Conservation (phyloP, 2,113 vertebrate species). For the Prochilodus magdalenae region DNA sequence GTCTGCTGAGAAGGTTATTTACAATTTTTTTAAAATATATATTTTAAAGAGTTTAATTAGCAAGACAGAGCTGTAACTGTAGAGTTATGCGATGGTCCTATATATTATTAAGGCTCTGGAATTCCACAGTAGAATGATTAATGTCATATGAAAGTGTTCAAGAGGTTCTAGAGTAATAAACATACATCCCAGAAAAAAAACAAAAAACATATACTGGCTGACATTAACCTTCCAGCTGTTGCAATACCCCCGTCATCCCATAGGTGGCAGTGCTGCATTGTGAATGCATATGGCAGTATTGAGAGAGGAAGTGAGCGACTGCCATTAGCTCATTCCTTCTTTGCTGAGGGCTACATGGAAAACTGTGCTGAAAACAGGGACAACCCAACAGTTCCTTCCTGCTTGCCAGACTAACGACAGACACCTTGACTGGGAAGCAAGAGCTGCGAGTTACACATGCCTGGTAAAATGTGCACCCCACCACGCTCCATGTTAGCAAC, state of each 20-base stretch:
- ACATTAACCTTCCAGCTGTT: neutral
- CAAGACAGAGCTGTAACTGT: no score
- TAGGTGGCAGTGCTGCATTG: conserved; percentile 5
- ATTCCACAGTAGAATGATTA: no score
- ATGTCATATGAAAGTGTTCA: no score
- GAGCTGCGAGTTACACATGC: neutral
- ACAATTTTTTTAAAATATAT: no score
- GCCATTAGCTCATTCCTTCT: neutral
- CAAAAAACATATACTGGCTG: no score
- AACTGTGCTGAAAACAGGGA: conserved; percentile 16
- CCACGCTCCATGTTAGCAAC: neutral
- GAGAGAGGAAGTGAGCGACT: neutral
- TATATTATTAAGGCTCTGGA: no score
- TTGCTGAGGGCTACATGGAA: neutral
- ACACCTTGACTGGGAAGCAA: neutral
- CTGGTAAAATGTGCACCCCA: neutral
- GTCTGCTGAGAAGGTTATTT: no score
- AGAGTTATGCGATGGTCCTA: no score
- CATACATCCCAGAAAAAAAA: no score
- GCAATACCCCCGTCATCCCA: neutral
- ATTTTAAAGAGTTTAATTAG: no score
- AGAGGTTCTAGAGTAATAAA: no score
- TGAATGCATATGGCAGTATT: neutral
- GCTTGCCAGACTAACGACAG: neutral
- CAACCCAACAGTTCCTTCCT: neutral